Conservation (phyloP, 2,797 vertebrate genomes). For the Spondyliosoma cantharus region DNA sequence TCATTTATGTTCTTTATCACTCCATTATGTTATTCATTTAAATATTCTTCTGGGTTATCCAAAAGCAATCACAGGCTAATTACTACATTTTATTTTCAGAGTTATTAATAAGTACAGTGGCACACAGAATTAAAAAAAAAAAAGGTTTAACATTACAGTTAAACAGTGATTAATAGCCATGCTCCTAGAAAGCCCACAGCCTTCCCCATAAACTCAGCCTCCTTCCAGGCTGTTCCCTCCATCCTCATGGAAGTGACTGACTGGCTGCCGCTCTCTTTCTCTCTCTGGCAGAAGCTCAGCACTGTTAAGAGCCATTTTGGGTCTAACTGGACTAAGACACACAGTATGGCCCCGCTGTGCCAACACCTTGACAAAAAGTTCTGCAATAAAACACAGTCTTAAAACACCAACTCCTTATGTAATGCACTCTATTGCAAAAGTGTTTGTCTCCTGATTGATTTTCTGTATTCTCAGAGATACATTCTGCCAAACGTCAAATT, state of each 20-base stretch:
- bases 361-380: constrained; percentile 58
- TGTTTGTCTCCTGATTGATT: constrained; percentile 13
- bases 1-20: too few relatives aligned
- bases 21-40: too few relatives aligned
- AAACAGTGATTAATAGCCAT: constrained; percentile 46
- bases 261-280: constrained; percentile 49
- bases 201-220: constrained; percentile 30
- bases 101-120: constrained; percentile 16
- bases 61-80: too few relatives aligned
- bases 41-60: too few relatives aligned
- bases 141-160: too few relatives aligned
- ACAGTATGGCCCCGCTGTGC: constrained; percentile 69
- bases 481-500: neutral
- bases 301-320: constrained; percentile 59
- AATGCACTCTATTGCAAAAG: neutral
- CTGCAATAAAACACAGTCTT: constrained; percentile 43
- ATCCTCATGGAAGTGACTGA: constrained; percentile 34
- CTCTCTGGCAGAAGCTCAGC: constrained; percentile 55
- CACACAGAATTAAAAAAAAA: constrained; percentile 25
- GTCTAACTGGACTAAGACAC: constrained; percentile 70
- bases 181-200: constrained; percentile 7
- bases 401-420: constrained; percentile 13
- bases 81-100: too few relatives aligned
- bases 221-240: constrained; percentile 25
- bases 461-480: neutral